Percentiles rank a stretch among this genome's conserved stretches.
phyloP scores from a whole-genome alignment of 2,797 vertebrate species.

The Eulemur rubriventer region DNA sequence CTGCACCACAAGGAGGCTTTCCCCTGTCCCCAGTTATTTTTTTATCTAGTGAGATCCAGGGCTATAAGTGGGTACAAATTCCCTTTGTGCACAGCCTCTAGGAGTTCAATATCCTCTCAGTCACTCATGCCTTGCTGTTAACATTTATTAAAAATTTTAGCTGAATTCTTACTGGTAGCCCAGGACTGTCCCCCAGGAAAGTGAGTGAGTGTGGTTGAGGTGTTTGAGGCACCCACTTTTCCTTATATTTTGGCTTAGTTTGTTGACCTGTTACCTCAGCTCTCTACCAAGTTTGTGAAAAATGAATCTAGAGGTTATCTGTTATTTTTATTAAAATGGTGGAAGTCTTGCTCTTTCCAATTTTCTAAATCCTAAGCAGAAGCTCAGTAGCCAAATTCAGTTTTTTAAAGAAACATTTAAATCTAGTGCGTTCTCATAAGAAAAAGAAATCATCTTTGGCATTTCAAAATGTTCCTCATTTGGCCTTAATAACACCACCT shows the following conservation, averaged over 20 bases:
- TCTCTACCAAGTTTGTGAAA: not conserved
- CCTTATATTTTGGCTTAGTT: not conserved
- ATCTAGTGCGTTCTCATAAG: not conserved
- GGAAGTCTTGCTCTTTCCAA: not conserved
- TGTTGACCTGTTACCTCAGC: not conserved
- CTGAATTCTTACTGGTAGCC: not conserved
- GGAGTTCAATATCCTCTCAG: not conserved
- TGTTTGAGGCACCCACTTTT: not conserved
- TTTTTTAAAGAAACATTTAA: not conserved
- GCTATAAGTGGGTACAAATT: not conserved
- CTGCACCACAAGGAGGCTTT: not conserved
- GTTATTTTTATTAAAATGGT: not conserved
- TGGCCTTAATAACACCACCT: not conserved
- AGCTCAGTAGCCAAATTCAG: not conserved
- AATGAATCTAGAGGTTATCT: not conserved
- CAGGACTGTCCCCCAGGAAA: not conserved
- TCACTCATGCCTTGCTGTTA: not conserved
- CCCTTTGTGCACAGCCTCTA: not conserved
- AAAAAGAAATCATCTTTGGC: not conserved
- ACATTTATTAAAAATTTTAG: not conserved
- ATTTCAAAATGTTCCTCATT: not conserved
- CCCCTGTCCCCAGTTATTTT: not conserved
- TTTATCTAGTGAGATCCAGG: not conserved
- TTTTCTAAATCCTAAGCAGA: not conserved
- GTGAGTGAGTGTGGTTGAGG: not conserved